Conservation (phyloP, 30 jellyfish, hydroid and myxozoan genomes). For the Pelagia noctiluca region DNA sequence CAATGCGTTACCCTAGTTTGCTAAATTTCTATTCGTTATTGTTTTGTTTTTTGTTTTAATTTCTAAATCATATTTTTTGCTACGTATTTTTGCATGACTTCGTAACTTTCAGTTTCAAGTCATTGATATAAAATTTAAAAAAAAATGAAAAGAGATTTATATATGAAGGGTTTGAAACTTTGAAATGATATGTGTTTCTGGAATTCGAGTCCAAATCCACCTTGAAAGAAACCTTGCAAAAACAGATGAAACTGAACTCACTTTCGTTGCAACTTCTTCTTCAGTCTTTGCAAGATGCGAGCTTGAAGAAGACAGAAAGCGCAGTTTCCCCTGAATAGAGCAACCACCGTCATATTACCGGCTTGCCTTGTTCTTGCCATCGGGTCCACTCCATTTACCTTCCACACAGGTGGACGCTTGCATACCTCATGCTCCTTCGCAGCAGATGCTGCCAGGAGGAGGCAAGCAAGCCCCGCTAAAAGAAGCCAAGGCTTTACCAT, state of each 20-base stretch:
- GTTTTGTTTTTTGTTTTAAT: too few relatives aligned
- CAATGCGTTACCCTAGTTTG: too few relatives aligned
- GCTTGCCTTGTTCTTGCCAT: conserved; percentile 25
- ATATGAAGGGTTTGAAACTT: too few relatives aligned
- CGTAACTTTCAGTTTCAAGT: too few relatives aligned
- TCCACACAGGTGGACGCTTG: conserved; percentile 49
- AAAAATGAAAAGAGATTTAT: too few relatives aligned
- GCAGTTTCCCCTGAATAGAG: conserved; percentile 48
- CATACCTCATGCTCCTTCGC: conserved; percentile 3
- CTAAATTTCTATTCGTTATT: too few relatives aligned
- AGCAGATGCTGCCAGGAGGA: not conserved
- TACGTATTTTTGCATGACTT: too few relatives aligned
- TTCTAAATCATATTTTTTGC: too few relatives aligned
- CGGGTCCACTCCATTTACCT: conserved; percentile 39
- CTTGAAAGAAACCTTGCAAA: too few relatives aligned
- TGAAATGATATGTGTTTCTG: too few relatives aligned
- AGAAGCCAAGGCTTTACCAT: conserved; percentile 20
- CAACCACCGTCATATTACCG: conserved; percentile 53
- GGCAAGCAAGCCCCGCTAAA: conserved; percentile 24
- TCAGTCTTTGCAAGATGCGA: conserved; percentile 17
- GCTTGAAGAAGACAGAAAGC: conserved; percentile 60
- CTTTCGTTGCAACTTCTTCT: conserved; percentile 37
- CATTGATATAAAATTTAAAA: too few relatives aligned
- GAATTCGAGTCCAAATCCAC: too few relatives aligned
- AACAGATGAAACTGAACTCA: not conserved